These are phyloP conservation scores for Aphelenchoides bicaudatus DNA, from an alignment of 2,888 invertebrate genomes.

Conservation along the genomic window DNA sequence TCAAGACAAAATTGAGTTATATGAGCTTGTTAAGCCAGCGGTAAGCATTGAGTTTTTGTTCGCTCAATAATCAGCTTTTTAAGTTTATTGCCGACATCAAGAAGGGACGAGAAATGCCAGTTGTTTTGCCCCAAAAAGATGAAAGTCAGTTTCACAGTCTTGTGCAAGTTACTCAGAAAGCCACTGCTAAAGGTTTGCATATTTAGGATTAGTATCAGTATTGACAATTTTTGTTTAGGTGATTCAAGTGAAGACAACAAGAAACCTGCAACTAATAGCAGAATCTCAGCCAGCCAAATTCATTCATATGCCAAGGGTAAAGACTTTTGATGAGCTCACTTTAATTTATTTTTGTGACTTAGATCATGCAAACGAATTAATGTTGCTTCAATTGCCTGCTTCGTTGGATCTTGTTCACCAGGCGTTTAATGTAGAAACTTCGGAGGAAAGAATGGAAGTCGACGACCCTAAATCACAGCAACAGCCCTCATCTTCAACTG, in stretches of 20 bases:
- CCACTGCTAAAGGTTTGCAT: too few species aligned
- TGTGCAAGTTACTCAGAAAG: background rate
- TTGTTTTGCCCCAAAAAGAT: constrained; percentile 27
- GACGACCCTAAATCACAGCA: background rate
- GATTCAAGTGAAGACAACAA: too few species aligned
- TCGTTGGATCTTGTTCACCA: constrained; percentile 1
- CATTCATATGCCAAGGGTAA: too few species aligned
- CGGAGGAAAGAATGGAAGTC: constrained; percentile 3
- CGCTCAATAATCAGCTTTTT: too few species aligned
- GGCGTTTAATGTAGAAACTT: background rate
- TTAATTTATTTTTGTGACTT: too few species aligned
- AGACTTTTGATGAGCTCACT: too few species aligned
- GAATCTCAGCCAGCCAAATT: too few species aligned
- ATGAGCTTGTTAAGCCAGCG: background rate
- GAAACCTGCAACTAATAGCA: too few species aligned
- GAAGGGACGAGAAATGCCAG: constrained; percentile 25
- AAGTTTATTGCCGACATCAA: constrained; percentile 28
- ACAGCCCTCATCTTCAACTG: background rate
- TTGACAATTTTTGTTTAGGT: too few species aligned
- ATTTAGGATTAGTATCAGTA: too few species aligned
- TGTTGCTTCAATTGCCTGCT: constrained; percentile 29
- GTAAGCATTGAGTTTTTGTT: background rate
- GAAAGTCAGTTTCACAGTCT: constrained; percentile 19
- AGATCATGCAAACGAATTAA: constrained; percentile 6
- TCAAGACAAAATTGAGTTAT: background rate